Conservation (phyloP, 2,888 invertebrate genomes). For the Pseudoips prasinana region DNA sequence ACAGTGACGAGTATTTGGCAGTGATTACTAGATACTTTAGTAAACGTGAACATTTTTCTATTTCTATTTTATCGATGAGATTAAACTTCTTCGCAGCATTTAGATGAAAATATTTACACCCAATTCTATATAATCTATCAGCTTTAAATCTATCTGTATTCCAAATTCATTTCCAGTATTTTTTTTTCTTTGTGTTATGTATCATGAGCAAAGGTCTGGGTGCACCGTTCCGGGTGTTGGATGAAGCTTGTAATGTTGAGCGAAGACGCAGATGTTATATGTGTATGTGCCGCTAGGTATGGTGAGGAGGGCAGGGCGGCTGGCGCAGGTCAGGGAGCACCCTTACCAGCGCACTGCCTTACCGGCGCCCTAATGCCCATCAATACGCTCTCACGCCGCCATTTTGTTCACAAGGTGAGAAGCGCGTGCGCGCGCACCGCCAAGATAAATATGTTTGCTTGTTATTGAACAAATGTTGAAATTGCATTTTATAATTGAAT, state of each 20-base stretch:
- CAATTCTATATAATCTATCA: slow-evolving; percentile 28
- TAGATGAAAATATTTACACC: slow-evolving; percentile 40
- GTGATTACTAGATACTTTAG: slow-evolving; percentile 53
- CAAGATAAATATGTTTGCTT: slow-evolving; percentile 61
- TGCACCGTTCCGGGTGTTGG: slow-evolving; percentile 37
- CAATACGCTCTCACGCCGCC: slow-evolving; percentile 77
- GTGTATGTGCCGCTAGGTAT: slow-evolving; percentile 86
- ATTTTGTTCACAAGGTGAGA: slow-evolving; percentile 81
- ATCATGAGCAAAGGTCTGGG: slow-evolving; percentile 33
- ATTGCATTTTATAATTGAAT: slow-evolving; percentile 30
- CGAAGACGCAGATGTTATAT: slow-evolving; percentile 66
- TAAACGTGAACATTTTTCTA: slow-evolving; percentile 35
- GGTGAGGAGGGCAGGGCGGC: slow-evolving; percentile 92
- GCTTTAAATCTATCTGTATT: slow-evolving; percentile 36
- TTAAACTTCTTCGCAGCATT: slow-evolving; percentile 71
- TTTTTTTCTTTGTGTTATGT: slow-evolving; percentile 22
- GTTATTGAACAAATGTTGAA: slow-evolving; percentile 13
- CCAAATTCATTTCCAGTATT: slow-evolving; percentile 30
- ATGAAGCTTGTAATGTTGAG: slow-evolving; percentile 49
- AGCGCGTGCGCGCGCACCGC: slow-evolving; percentile 66
- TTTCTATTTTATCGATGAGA: slow-evolving; percentile 52
- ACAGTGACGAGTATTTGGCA: slow-evolving; percentile 59
- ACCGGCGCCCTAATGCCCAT: slow-evolving; percentile 87
- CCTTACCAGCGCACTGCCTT: slow-evolving; percentile 95
- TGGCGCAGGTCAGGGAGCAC: slow-evolving; percentile 96